A percentile compares a stretch with the other conserved stretches of the same genome.
These are phyloP conservation scores for Neoarius graeffei DNA, from an alignment of 2,113 vertebrate species.

Conservation along the genomic window DNA sequence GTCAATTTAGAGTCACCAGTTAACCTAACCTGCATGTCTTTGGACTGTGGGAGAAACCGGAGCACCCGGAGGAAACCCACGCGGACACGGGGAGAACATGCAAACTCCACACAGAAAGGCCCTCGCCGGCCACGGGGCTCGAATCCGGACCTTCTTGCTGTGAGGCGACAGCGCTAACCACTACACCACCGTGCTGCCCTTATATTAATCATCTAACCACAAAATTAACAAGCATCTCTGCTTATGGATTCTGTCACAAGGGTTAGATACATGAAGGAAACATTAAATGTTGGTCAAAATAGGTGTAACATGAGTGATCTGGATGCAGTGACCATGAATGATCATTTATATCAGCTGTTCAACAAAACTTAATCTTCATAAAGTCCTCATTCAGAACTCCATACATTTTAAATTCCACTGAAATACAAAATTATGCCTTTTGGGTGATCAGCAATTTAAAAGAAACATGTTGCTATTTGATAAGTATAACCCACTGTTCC, in stretches of 20 bases:
- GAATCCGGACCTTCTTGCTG: too few species aligned
- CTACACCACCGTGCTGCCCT: too few species aligned
- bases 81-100: too few species aligned
- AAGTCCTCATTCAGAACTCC: not conserved
- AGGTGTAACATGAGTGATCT: not conserved
- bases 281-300: not conserved
- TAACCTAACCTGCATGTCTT: too few species aligned
- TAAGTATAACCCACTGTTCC: not conserved
- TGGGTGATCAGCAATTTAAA: not conserved
- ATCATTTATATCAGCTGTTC: not conserved
- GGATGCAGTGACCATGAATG: not conserved
- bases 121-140: too few species aligned
- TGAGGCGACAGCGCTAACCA: too few species aligned
- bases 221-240: not conserved
- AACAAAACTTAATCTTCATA: not conserved
- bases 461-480: not conserved
- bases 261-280: not conserved
- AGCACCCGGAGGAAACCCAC: too few species aligned
- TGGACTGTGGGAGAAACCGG: too few species aligned
- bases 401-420: not conserved
- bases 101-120: too few species aligned
- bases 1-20: too few species aligned
- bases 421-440: not conserved
- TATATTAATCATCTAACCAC: not conserved
- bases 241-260: not conserved